Evolutionary conservation across 1,140 invertebrate genomes (phyloP).

Genomic region (Diachasmimorpha longicaudata): DNA sequence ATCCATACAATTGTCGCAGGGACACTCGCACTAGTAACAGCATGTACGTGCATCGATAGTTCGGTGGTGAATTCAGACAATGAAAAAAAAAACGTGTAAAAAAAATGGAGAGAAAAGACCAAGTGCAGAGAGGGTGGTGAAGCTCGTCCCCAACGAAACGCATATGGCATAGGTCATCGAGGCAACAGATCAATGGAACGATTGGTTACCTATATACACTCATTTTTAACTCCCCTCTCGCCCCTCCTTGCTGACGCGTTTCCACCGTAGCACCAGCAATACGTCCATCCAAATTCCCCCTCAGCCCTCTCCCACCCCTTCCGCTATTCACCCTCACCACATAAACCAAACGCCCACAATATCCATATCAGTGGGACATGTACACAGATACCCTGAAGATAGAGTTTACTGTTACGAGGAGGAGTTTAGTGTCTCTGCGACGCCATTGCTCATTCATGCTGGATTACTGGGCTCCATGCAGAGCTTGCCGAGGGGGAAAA

Average conservation of each 20-base stretch:
- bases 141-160: not conserved
- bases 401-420: not conserved
- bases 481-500: not conserved
- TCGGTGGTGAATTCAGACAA: too few relatives aligned
- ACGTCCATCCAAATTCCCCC: slow-evolving; percentile 15
- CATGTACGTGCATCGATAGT: too few relatives aligned
- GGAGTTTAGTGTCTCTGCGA: slow-evolving; percentile 30
- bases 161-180: slow-evolving; percentile 24
- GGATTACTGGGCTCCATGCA: not conserved
- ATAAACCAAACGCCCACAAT: slow-evolving; percentile 27
- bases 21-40: not conserved
- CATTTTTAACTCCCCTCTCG: not conserved
- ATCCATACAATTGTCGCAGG: not conserved
- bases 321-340: slow-evolving; percentile 3
- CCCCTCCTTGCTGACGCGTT: not conserved
- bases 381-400: not conserved
- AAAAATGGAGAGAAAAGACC: not conserved
- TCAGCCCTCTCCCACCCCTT: not conserved
- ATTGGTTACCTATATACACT: slow-evolving; percentile 13
- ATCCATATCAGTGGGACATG: not conserved
- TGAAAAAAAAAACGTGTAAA: not conserved
- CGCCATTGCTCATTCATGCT: slow-evolving; percentile 51
- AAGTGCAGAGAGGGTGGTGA: not conserved
- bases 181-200: slow-evolving; percentile 32
- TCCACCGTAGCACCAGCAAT: not conserved